Conservation (phyloP, 2,113 vertebrate genomes). For the Calypte anna region DNA sequence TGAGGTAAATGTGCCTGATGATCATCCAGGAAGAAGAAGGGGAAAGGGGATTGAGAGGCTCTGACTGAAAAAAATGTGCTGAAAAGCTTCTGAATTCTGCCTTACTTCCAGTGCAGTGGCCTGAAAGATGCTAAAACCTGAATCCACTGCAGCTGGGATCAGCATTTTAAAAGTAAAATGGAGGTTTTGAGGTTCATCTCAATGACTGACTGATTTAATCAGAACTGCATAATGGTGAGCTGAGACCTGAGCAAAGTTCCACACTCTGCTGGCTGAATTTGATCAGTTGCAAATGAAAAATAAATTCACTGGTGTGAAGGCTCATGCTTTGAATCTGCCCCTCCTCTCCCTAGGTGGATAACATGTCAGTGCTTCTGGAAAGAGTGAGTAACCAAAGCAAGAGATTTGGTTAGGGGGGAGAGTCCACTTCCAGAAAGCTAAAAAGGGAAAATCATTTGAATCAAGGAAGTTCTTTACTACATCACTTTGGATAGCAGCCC, state of each 20-base stretch:
- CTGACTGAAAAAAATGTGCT: not conserved
- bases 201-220: constrained; percentile 9
- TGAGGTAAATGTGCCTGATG: constrained; percentile 32
- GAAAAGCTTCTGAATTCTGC: constrained; percentile 27
- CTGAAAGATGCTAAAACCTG: not conserved
- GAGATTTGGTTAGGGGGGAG: not conserved
- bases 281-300: not conserved
- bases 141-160: not conserved
- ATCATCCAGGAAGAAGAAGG: constrained; percentile 51
- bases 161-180: not conserved
- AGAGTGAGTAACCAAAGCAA: not conserved
- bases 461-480: not conserved
- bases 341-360: not conserved
- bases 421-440: not conserved
- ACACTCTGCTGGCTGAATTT: not conserved
- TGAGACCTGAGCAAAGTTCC: not conserved
- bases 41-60: not conserved
- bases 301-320: not conserved
- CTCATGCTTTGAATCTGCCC: not conserved
- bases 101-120: not conserved
- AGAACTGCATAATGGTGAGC: not conserved
- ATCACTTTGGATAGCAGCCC: not conserved
- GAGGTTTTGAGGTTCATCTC: not conserved
- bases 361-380: not conserved
- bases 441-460: constrained; percentile 16